Conservation (phyloP, 2,797 vertebrate genomes). For the Amazona finschi region DNA sequence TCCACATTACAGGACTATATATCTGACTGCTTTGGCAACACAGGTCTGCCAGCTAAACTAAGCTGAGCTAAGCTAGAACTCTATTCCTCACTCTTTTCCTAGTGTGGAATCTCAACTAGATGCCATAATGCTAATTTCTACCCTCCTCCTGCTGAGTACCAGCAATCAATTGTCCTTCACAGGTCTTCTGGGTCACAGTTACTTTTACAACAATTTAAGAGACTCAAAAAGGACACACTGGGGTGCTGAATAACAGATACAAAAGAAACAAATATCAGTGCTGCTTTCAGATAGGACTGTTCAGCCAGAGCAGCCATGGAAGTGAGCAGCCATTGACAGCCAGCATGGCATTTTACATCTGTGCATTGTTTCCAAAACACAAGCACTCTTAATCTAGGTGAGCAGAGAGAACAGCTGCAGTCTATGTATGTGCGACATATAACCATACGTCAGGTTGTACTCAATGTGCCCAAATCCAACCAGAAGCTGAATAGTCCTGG, state of each 20-base stretch:
- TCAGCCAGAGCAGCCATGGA: neutral
- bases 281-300: neutral
- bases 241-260: neutral
- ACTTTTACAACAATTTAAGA: neutral
- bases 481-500: neutral
- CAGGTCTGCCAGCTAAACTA: neutral
- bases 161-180: neutral
- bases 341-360: neutral
- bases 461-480: neutral
- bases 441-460: neutral
- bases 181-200: neutral
- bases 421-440: rapidly evolving
- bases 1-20: neutral
- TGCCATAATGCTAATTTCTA: neutral
- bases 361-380: neutral
- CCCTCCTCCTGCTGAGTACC: neutral
- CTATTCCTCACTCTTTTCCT: neutral
- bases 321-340: neutral
- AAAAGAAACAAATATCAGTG: neutral
- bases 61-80: neutral
- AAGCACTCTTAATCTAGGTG: neutral
- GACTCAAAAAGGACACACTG: neutral
- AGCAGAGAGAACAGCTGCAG: neutral
- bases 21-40: neutral
- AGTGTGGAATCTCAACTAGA: neutral